phyloP scores from a whole-genome alignment of 1,140 invertebrate species.

The Xylocopa sonorina region DNA sequence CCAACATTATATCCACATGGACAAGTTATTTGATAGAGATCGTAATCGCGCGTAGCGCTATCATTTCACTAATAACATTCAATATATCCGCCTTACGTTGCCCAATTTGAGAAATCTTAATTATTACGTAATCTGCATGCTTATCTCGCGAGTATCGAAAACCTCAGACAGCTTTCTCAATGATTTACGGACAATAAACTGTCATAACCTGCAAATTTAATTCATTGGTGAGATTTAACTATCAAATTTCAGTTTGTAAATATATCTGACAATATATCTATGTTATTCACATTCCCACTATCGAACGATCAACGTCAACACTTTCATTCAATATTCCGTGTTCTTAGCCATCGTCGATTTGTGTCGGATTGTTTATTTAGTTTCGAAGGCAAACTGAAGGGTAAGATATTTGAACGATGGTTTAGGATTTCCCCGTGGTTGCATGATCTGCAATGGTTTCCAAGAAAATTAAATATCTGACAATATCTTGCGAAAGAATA shows the following conservation, averaged over 20 bases:
- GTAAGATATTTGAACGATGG: conserved; percentile 11
- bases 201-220: neutral
- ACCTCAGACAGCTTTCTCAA: neutral
- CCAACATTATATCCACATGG: too few species aligned
- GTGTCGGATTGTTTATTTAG: conserved; percentile 5
- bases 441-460: too few species aligned
- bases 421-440: too few species aligned
- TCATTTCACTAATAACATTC: conserved; percentile 15
- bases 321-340: conserved; percentile 32
- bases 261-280: conserved; percentile 31
- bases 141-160: neutral
- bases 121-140: conserved; percentile 13
- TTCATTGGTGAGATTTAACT: neutral
- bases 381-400: neutral
- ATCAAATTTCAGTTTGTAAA: conserved; percentile 22
- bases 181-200: neutral
- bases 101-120: conserved; percentile 11
- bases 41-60: neutral
- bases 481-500: too few species aligned
- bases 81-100: conserved; percentile 8
- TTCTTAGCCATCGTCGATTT: neutral
- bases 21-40: neutral
- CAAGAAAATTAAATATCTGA: too few species aligned
- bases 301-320: conserved; percentile 5
- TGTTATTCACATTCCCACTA: neutral